Evolutionary conservation across 2,113 vertebrate species (phyloP).

Genomic region (Psilopsiagon aurifrons): DNA sequence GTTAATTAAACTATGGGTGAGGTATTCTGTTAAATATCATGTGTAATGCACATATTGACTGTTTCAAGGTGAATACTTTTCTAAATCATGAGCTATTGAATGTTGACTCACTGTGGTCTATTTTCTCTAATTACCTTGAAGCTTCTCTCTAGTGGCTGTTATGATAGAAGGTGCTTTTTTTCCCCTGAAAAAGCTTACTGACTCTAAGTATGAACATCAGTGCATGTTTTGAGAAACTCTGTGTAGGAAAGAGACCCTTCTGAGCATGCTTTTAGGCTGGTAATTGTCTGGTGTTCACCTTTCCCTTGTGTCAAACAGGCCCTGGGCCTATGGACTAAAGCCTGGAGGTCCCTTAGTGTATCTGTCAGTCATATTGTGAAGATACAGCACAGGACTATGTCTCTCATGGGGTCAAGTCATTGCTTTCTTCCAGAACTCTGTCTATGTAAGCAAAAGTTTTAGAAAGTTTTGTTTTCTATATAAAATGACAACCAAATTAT

Average conservation of each 20-base stretch:
- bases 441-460: neutral
- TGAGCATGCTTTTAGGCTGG: neutral
- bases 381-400: neutral
- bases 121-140: constrained; percentile 45
- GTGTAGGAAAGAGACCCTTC: neutral
- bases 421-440: neutral
- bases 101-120: constrained; percentile 40
- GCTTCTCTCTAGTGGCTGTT: neutral
- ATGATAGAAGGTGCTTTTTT: neutral
- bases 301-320: neutral
- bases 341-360: neutral
- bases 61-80: constrained; percentile 65
- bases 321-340: neutral
- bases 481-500: neutral
- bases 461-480: neutral
- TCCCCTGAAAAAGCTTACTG: neutral
- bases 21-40: constrained; percentile 36
- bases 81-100: constrained; percentile 58
- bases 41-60: constrained; percentile 58
- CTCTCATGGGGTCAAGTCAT: neutral
- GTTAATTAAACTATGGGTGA: constrained; percentile 67
- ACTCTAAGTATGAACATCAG: neutral
- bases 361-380: neutral
- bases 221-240: neutral
- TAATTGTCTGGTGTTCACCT: neutral